Base-by-base conservation (phyloP, 2,113 vertebrate species). In the Coryphaenoides rupestris region DNA sequence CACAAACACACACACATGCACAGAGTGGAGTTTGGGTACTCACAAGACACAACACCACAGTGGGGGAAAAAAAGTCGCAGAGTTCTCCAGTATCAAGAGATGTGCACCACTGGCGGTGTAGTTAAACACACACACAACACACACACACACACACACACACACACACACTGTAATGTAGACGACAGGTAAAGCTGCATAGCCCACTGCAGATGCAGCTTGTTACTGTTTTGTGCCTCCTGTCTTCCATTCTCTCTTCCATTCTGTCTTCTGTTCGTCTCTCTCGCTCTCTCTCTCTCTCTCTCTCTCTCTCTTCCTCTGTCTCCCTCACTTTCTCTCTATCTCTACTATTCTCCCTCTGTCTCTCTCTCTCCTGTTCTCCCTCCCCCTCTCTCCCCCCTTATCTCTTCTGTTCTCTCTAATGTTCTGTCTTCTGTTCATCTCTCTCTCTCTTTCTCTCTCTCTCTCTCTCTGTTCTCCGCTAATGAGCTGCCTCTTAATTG, bases 401-500 rank as follows among this genome's bases (percentile, higher is more conserved):
- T 40, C 9, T 10, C n/a, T n/a, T n/a, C n/a, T n/a, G n/a, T n/a
- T n/a, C 33, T 40, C 33, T 13, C 33, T 12, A 7, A 7, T 40
- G 33, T 19, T 21, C 21, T 57, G 15, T 46, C 47, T 62, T 60
- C 58, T 61, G 58, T 45, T 6, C 19, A 15, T 57, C 67, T 49
- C 45, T 62, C 26, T 9, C 45, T 55, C n/a, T 62, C 57, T 19
- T 54, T 21, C 17, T 65, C 33, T 21, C 6, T 16, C 14, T 28
- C 45, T 2, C 17, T 15, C n/a, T 53, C 24, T 21, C 60, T 60
- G 53, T 61, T 45, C 23, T 74, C 46, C 0, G 70, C 64, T 68
- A 75, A 70, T 14, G 16, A 73, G 65, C 56, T 69, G 19, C 19
- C 58, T 71, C 64, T 69, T 73, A 75, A 82, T 75, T 79, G 72